Percentiles rank a stretch among this genome's conserved stretches.
phyloP scores from a whole-genome alignment of 2,888 invertebrate species.

The Drepanosiphum platanoidis region DNA sequence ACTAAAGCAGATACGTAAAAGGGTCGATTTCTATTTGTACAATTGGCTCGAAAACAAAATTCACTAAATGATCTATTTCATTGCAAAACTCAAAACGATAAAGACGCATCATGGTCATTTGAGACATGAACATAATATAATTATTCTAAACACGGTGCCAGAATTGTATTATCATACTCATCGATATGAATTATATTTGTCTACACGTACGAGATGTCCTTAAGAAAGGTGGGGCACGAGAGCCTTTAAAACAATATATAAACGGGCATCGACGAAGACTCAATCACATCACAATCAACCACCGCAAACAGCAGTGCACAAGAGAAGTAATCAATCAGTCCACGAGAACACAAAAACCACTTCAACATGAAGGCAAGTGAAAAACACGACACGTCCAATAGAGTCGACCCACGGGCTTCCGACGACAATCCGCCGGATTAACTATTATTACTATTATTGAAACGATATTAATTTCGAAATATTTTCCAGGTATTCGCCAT shows the following conservation, averaged over 20 bases:
- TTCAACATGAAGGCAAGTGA: slow-evolving; percentile 47
- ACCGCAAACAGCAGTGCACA: background rate
- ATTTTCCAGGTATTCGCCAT: slow-evolving; percentile 69
- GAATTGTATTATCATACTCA: slow-evolving; percentile 14
- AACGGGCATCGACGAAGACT: slow-evolving; percentile 1
- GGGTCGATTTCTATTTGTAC: slow-evolving; percentile 28
- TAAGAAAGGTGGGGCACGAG: slow-evolving; percentile 41
- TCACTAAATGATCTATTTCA: slow-evolving; percentile 44
- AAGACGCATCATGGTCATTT: slow-evolving; percentile 56
- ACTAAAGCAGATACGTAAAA: slow-evolving; percentile 18
- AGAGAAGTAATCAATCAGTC: background rate
- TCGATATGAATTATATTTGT: slow-evolving; percentile 48
- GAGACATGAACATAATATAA: slow-evolving; percentile 36
- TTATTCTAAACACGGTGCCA: slow-evolving; percentile 50
- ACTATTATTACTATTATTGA: too few species aligned
- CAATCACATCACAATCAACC: slow-evolving; percentile 43
- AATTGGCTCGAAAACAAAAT: slow-evolving; percentile 52
- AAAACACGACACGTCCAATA: background rate
- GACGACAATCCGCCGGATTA: background rate
- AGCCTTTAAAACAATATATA: slow-evolving; percentile 58
- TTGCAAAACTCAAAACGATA: slow-evolving; percentile 54
- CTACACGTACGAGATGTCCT: slow-evolving; percentile 55
- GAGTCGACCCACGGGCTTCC: background rate
- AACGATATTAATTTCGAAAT: background rate
- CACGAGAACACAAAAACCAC: background rate